Conservation (phyloP, 2,888 invertebrate genomes). For the Siphlonurus alternatus region DNA sequence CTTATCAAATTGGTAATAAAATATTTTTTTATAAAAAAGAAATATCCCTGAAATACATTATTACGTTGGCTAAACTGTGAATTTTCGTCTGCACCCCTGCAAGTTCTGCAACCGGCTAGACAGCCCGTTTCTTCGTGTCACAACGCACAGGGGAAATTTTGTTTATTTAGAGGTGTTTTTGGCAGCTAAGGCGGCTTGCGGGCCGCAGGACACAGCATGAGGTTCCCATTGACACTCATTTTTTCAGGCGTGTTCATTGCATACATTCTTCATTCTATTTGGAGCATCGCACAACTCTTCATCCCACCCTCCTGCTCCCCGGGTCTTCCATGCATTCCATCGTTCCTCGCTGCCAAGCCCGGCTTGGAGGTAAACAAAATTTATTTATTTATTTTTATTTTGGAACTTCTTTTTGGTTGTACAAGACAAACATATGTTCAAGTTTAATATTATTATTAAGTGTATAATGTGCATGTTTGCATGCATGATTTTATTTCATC, state of each 20-base stretch:
- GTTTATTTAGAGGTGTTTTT: not conserved
- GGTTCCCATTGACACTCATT: constrained; percentile 14
- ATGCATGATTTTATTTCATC: too few species aligned
- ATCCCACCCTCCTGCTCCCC: constrained; percentile 48
- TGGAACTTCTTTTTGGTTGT: too few species aligned
- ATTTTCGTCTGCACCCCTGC: not conserved
- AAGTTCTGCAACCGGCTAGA: not conserved
- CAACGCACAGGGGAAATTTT: not conserved
- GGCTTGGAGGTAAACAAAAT: constrained; percentile 30
- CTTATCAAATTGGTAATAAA: too few species aligned
- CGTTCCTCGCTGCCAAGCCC: constrained; percentile 49
- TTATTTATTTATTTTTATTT: not conserved
- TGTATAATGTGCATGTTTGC: too few species aligned
- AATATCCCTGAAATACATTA: not conserved
- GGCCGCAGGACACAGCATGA: too few species aligned
- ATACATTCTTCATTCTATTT: constrained; percentile 58
- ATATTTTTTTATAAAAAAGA: too few species aligned
- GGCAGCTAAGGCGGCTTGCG: too few species aligned
- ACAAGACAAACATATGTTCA: too few species aligned
- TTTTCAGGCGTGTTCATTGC: constrained; percentile 44
- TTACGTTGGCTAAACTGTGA: not conserved
- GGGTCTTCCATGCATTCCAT: constrained; percentile 46
- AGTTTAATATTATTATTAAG: too few species aligned
- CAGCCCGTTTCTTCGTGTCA: not conserved
- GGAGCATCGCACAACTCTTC: constrained; percentile 56